Evolutionary conservation across 2,888 invertebrate species (phyloP).

Genomic region (Mythimna ferrago): DNA sequence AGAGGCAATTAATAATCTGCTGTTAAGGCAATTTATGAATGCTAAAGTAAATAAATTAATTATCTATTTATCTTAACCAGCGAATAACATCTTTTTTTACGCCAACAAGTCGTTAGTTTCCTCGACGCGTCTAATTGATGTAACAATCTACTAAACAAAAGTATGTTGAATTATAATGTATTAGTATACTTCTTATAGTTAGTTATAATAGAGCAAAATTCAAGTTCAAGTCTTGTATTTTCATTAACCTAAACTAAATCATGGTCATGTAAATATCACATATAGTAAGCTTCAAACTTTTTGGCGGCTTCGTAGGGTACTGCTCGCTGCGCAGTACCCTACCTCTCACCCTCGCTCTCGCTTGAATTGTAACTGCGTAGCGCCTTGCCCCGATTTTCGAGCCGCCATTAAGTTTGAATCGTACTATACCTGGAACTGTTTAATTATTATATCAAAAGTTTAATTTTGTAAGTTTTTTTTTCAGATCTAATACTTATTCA

Average conservation of each 20-base stretch:
- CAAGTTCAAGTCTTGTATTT: constrained; percentile 79
- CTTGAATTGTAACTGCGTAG: neutral
- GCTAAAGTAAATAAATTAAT: constrained; percentile 87
- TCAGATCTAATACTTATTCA: constrained; percentile 66
- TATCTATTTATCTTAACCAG: constrained; percentile 81
- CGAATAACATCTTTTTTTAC: constrained; percentile 73
- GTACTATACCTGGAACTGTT: constrained; percentile 47
- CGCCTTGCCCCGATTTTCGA: neutral
- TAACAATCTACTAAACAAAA: constrained; percentile 75
- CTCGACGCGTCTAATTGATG: constrained; percentile 67
- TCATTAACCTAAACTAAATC: constrained; percentile 79
- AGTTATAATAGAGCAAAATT: constrained; percentile 78
- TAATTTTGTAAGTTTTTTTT: constrained; percentile 55
- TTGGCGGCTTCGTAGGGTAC: neutral
- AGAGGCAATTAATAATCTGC: constrained; percentile 85
- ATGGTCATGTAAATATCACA: constrained; percentile 73
- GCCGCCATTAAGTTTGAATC: constrained; percentile 9
- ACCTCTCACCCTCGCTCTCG: neutral
- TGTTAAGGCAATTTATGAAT: constrained; percentile 87
- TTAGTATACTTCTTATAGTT: constrained; percentile 77
- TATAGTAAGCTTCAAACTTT: constrained; percentile 23
- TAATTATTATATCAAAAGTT: constrained; percentile 52
- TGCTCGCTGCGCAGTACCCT: neutral
- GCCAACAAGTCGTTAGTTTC: constrained; percentile 81
- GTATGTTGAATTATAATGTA: constrained; percentile 74